phyloP scores from a whole-genome alignment of 2,888 invertebrate genomes.

The Nomada lathburiana region DNA sequence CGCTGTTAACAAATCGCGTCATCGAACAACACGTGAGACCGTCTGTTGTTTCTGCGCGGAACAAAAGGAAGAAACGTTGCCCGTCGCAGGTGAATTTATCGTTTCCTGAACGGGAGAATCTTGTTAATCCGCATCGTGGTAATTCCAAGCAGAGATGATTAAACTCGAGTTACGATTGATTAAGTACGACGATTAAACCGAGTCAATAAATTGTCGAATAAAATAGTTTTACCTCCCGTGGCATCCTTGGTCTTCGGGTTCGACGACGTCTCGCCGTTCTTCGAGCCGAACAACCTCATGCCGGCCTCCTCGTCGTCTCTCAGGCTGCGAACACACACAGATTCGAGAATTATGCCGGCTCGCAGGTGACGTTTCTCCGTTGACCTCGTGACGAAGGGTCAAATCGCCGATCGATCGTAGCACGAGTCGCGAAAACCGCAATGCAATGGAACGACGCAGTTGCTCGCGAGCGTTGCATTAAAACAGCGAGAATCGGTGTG shows the following conservation, averaged over 20 bases:
- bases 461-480: slow-evolving; percentile 42
- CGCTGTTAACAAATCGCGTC: slow-evolving; percentile 7
- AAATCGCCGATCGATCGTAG: slow-evolving; percentile 44
- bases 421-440: neutral
- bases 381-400: slow-evolving; percentile 22
- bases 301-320: slow-evolving; percentile 58
- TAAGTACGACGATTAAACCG: neutral
- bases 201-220: slow-evolving; percentile 5
- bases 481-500: slow-evolving; percentile 17
- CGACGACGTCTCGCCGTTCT: slow-evolving; percentile 45
- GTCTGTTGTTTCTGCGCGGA: neutral
- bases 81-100: neutral
- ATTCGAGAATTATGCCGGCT: slow-evolving; percentile 50
- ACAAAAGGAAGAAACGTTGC: neutral
- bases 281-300: slow-evolving; percentile 63
- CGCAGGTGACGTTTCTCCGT: slow-evolving; percentile 10
- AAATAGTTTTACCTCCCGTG: slow-evolving; percentile 37
- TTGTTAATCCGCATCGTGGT: neutral
- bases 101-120: neutral
- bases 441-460: slow-evolving; percentile 20
- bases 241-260: slow-evolving; percentile 51
- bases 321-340: slow-evolving; percentile 58
- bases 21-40: neutral
- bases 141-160: neutral
- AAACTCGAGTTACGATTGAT: slow-evolving; percentile 44